A percentile compares a stretch with the other conserved stretches of the same genome.
phyloP scores from a whole-genome alignment of 1,140 invertebrate genomes.

The Phthorimaea operculella region DNA sequence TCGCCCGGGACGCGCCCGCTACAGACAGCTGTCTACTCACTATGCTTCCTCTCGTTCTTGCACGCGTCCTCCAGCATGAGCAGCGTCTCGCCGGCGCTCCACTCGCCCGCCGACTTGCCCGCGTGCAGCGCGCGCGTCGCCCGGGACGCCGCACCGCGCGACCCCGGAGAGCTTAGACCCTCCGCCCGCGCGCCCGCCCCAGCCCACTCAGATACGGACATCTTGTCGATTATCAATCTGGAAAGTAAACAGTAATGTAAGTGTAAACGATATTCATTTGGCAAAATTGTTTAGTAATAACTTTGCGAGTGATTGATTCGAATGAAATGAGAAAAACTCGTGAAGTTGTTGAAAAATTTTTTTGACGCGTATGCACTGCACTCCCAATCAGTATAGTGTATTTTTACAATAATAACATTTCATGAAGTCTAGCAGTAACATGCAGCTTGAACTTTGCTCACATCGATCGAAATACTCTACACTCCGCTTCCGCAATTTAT shows the following conservation, averaged over 20 bases:
- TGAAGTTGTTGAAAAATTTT: no score
- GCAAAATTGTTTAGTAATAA: no score
- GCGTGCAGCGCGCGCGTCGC: constrained; percentile 38
- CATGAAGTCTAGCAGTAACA: no score
- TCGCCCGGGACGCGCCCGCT: constrained; percentile 12
- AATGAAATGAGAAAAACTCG: no score
- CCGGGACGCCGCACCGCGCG: constrained; percentile 7
- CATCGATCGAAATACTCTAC: no score
- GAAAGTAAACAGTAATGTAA: not conserved
- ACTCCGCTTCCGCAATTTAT: no score
- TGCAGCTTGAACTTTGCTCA: no score
- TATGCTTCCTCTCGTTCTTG: constrained; percentile 58
- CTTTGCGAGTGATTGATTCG: no score
- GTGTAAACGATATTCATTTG: not conserved
- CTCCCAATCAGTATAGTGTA: no score
- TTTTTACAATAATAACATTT: no score
- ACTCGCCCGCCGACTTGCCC: constrained; percentile 56
- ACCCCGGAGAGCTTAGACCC: constrained; percentile 10
- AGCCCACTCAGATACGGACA: constrained; percentile 54
- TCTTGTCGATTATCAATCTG: constrained; percentile 66
- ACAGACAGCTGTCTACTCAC: constrained; percentile 24
- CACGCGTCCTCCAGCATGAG: constrained; percentile 62
- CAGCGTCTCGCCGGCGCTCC: constrained; percentile 58
- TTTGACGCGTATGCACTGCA: no score
- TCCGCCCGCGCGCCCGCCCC: constrained; percentile 33